These are phyloP conservation scores for Gymnodraco acuticeps DNA, from an alignment of 2,797 vertebrate species.

Conservation along the genomic window DNA sequence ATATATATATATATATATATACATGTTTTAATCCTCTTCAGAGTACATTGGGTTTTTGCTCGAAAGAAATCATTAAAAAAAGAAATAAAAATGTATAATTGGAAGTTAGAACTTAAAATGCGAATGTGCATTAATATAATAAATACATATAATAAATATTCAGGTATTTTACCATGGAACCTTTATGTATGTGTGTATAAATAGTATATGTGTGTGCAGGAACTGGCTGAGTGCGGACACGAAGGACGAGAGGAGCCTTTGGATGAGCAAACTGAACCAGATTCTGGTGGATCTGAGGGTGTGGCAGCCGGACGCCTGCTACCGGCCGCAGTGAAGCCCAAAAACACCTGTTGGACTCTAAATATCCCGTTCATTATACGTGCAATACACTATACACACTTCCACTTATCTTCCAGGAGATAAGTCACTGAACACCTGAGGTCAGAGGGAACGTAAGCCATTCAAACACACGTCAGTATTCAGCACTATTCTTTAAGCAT, in stretches of 20 bases:
- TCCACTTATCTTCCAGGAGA: constrained; percentile 52
- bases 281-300: constrained; percentile 94
- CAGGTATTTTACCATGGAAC: no score
- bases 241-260: constrained; percentile 95
- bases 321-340: constrained; percentile 81
- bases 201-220: constrained; percentile 74
- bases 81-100: no score
- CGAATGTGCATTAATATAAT: no score
- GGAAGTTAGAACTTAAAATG: no score
- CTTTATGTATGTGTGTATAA: no score
- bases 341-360: constrained; percentile 24
- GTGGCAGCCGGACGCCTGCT: constrained; percentile 96
- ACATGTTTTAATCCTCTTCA: not conserved
- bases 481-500: constrained; percentile 19
- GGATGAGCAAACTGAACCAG: constrained; percentile 98
- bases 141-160: no score
- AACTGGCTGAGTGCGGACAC: constrained; percentile 98
- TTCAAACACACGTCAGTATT: constrained; percentile 65
- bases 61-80: no score
- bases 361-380: constrained; percentile 42
- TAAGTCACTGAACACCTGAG: constrained; percentile 22
- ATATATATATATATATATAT: not conserved
- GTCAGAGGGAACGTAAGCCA: constrained; percentile 67
- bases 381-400: constrained; percentile 78
- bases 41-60: no score